Evolutionary conservation across 1,140 invertebrate genomes (phyloP), one percentile per base, ranked within the genome.

Genomic region (Leptinotarsa defecta): DNA sequence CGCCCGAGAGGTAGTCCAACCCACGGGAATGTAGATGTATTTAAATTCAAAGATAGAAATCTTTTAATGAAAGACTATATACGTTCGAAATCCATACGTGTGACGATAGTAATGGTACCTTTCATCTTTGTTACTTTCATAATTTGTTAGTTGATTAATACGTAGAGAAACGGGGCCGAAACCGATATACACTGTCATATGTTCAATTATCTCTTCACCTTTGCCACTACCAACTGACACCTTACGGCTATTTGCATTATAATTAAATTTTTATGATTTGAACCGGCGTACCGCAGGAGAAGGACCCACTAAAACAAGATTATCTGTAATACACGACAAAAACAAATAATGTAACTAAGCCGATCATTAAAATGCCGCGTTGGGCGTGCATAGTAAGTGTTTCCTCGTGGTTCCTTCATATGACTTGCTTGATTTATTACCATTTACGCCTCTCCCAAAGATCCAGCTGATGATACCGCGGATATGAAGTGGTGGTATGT

Each of bases 371-470:
- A 57, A 57, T 17, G 17, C 52, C 52, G 52, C 52, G 6, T 57
- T 17, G 52, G 52, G 52, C 52, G 52, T 57, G 52, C 52, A 57
- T 57, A 57, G 17, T 19, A n/a, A 57, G 52, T 57, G 43, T 24
- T 68, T 68, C 67, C 67, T 13, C 43, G 52, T 57, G 43, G 67
- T 48, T 68, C 67, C 8, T 13, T 68, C 67, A 48, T 68, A 68
- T 68, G 27, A 68, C 43, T 19, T 68, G 67, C 24, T 68, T 68
- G 67, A 68, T 68, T 68, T 68, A 68, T 68, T n/a, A 43, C 43
- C 67, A 43, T 48, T 68, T 48, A 48, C 67, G 67, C 67, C 34
- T 68, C 34, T 65, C 20, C 20, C 15, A 15, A 17, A 43, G 67
- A 68, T 68, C 67, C 67, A 68, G 67, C 67, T 68, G 67, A 68